Evolutionary conservation across 2,113 vertebrate genomes (phyloP).

Genomic region (Eublepharis macularius): DNA sequence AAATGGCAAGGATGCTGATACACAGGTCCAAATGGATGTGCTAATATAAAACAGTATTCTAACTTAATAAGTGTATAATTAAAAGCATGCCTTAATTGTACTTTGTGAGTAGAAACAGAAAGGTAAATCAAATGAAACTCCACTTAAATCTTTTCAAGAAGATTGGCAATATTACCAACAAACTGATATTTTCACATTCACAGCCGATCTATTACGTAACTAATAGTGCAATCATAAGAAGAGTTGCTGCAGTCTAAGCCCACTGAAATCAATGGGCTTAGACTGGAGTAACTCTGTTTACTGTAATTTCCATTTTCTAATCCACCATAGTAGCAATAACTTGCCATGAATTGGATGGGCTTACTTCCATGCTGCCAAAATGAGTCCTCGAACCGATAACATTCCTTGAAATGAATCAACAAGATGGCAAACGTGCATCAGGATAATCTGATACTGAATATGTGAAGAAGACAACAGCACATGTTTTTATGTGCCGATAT

Average conservation of each 20-base stretch:
- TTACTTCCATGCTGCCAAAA: no score
- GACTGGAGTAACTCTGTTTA: no score
- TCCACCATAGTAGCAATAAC: not conserved
- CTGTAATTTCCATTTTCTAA: not conserved
- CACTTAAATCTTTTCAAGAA: not conserved
- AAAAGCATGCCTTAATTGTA: not conserved
- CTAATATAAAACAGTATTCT: not conserved
- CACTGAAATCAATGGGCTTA: no score
- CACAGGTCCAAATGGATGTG: not conserved
- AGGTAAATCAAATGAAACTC: not conserved
- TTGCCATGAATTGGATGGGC: no score
- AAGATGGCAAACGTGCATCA: no score
- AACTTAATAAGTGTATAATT: not conserved
- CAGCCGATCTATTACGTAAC: not conserved
- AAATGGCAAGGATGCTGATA: not conserved
- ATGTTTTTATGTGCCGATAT: no score
- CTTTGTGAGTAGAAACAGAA: not conserved
- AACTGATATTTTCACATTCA: not conserved
- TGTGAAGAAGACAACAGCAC: no score
- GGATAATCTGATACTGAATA: no score
- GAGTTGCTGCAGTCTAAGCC: no score
- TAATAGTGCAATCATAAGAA: no score
- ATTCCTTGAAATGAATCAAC: not conserved
- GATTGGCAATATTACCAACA: not conserved
- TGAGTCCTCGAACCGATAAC: no score